Percentiles rank a stretch among this genome's conserved stretches.
These are phyloP conservation scores for Rotaria socialis DNA, from an alignment of 2,888 invertebrate species.

Conservation along the genomic window DNA sequence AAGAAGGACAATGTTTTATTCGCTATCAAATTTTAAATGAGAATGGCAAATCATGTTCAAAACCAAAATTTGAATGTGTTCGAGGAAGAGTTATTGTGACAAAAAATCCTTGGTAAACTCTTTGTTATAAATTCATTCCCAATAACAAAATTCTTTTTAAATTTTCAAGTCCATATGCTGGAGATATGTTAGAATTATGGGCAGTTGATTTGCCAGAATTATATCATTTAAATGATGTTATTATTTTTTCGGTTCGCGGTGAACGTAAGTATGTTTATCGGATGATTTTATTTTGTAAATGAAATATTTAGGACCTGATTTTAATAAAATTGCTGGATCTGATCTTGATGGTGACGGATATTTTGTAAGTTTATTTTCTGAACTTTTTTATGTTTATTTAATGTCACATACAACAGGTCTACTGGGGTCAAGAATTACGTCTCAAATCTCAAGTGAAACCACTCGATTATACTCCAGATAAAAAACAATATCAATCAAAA, in stretches of 20 bases:
- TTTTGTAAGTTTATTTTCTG: not conserved
- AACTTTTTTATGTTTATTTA: no score
- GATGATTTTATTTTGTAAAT: not conserved
- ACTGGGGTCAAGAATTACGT: constrained; percentile 33
- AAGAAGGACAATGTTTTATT: constrained; percentile 23
- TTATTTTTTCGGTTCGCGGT: not conserved
- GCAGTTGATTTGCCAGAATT: constrained; percentile 21
- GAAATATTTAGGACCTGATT: not conserved
- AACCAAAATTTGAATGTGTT: constrained; percentile 22
- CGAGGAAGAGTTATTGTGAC: not conserved
- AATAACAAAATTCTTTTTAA: not conserved
- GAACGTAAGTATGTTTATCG: not conserved
- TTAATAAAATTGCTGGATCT: constrained; percentile 14
- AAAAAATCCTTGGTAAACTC: constrained; percentile 16
- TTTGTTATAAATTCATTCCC: not conserved
- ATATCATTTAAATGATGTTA: constrained; percentile 8
- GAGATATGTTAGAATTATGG: constrained; percentile 33
- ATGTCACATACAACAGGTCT: not conserved
- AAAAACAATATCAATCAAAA: not conserved
- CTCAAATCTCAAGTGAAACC: not conserved
- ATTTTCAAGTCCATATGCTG: constrained; percentile 25
- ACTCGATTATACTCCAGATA: not conserved
- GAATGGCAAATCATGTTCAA: not conserved
- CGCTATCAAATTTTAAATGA: not conserved
- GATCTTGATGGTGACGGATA: constrained; percentile 37